Percentiles rank a stretch among this genome's conserved stretches.
phyloP scores from a whole-genome alignment of 2,888 invertebrate genomes.

The Automeris io region DNA sequence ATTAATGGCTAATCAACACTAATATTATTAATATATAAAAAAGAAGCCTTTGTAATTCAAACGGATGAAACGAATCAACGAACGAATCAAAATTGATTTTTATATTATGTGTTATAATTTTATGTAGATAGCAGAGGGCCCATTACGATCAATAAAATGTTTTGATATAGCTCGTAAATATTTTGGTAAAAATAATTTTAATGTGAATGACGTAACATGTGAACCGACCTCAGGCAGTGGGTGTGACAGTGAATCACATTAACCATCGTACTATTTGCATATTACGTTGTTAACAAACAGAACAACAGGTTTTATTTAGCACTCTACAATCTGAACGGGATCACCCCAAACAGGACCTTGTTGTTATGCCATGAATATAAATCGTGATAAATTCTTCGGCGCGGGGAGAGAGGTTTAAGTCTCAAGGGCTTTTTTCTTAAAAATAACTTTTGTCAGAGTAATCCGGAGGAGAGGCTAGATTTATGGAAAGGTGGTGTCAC shows the following conservation, averaged over 20 bases:
- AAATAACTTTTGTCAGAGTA: conserved; percentile 77
- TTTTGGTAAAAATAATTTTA: no score
- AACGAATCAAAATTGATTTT: no score
- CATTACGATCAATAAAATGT: no score
- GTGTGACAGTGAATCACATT: conserved; percentile 2
- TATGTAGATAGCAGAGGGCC: no score
- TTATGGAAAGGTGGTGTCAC: conserved; percentile 76
- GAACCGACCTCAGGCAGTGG: background rate
- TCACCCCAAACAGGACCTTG: conserved; percentile 69
- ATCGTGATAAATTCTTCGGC: conserved; percentile 78
- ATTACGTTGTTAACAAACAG: conserved; percentile 18
- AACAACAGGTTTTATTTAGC: conserved; percentile 53
- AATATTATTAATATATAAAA: no score
- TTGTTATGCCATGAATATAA: conserved; percentile 78
- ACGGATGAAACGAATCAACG: no score
- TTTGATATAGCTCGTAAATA: no score
- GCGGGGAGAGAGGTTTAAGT: conserved; percentile 43
- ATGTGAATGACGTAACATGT: background rate
- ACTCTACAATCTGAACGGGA: conserved; percentile 62
- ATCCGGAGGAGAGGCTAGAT: conserved; percentile 69
- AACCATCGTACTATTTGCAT: conserved; percentile 4
- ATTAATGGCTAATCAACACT: no score
- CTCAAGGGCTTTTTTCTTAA: conserved; percentile 76
- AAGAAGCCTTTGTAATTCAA: no score
- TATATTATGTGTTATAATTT: no score